These are phyloP conservation scores for Beroe forskalii DNA, from an alignment of 37 sponge, comb jelly and placozoan species.

Conservation along the genomic window DNA sequence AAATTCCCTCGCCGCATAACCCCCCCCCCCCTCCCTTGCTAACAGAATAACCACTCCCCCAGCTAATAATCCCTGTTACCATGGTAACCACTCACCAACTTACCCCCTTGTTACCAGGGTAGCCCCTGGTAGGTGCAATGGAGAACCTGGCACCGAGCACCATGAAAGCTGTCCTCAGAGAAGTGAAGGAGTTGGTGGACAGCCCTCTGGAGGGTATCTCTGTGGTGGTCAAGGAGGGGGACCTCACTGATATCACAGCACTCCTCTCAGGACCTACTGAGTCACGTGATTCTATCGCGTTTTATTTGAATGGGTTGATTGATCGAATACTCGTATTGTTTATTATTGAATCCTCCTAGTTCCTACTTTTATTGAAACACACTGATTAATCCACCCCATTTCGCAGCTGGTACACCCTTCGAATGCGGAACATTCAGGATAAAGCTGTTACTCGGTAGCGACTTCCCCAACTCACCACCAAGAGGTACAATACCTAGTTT, in stretches of 20 bases:
- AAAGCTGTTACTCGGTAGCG: constrained; percentile 88
- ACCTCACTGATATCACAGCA: constrained; percentile 87
- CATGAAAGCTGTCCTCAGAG: constrained; percentile 74
- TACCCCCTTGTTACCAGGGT: no score
- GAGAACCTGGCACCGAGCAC: constrained; percentile 84
- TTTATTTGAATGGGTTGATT: not conserved
- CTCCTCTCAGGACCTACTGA: constrained; percentile 87
- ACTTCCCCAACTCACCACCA: constrained; percentile 91
- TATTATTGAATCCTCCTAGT: no score
- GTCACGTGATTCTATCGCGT: constrained; percentile 16
- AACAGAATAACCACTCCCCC: no score
- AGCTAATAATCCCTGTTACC: no score
- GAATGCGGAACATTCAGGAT: constrained; percentile 87
- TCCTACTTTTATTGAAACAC: no score
- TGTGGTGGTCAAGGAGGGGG: constrained; percentile 80
- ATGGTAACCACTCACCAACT: no score
- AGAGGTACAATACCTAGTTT: no score
- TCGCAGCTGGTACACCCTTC: constrained; percentile 86
- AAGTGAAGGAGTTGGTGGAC: constrained; percentile 70
- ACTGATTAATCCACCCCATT: not conserved
- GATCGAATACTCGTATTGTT: not conserved
- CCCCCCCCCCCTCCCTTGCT: not conserved
- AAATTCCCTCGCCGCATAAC: not conserved
- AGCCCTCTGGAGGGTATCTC: constrained; percentile 87
- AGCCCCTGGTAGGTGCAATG: constrained; percentile 47